Conservation (phyloP, 2,113 vertebrate species). For the Phrynosoma platyrhinos region DNA sequence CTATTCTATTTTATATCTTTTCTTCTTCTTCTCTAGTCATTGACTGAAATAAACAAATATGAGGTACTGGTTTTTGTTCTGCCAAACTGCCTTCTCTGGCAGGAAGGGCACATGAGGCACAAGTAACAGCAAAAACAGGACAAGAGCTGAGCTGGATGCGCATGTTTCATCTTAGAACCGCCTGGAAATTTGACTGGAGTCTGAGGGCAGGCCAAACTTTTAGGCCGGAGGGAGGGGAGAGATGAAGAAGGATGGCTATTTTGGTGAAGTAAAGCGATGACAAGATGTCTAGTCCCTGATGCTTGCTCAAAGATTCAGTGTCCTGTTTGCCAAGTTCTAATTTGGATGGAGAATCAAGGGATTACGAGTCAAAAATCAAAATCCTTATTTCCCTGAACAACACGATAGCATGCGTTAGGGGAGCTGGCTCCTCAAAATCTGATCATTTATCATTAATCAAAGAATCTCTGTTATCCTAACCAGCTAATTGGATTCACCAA, state of each 20-base stretch:
- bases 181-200: constrained; percentile 59
- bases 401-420: not conserved
- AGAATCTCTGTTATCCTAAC: not conserved
- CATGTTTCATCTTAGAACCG: constrained; percentile 38
- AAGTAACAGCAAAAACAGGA: not conserved
- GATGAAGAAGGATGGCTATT: constrained; percentile 27
- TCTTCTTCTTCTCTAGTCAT: not conserved
- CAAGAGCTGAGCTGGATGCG: constrained; percentile 36
- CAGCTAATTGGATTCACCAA: not conserved
- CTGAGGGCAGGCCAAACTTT: constrained; percentile 69
- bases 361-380: not conserved
- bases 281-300: constrained; percentile 67
- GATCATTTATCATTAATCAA: not conserved
- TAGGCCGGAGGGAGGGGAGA: constrained; percentile 27
- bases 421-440: accelerated
- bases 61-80: too few relatives aligned
- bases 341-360: constrained; percentile 20
- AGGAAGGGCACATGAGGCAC: constrained; percentile 1
- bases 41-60: too few relatives aligned
- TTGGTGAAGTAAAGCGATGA: constrained; percentile 65
- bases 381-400: not conserved
- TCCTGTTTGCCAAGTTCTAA: constrained; percentile 38
- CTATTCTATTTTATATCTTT: too few relatives aligned
- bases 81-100: not conserved
- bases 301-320: constrained; percentile 30